Percentiles rank a stretch among this genome's conserved stretches.
Conservation (phyloP, 2,888 invertebrate genomes). For the Epinotia bilunana region DNA sequence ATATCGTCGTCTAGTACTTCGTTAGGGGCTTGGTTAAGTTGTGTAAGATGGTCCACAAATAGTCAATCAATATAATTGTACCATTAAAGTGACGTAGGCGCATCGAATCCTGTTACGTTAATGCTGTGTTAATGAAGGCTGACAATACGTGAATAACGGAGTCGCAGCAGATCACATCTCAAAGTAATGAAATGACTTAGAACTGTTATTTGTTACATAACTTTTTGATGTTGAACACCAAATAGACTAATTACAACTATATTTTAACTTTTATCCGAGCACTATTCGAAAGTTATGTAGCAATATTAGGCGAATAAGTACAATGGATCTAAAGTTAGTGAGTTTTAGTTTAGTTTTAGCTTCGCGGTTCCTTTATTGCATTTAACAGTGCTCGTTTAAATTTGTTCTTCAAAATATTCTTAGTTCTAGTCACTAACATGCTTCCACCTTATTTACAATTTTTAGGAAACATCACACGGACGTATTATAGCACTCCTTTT, state of each 20-base stretch:
- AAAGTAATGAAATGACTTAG: slow-evolving; percentile 6
- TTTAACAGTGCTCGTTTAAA: slow-evolving; percentile 59
- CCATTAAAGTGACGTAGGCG: too few species aligned
- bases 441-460: slow-evolving; percentile 64
- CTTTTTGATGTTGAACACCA: slow-evolving; percentile 39
- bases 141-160: slow-evolving; percentile 21
- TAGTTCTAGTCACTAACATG: slow-evolving; percentile 76
- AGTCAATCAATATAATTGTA: too few species aligned
- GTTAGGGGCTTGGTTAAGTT: too few species aligned
- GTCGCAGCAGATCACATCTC: slow-evolving; percentile 12
- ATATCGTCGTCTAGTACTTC: too few species aligned
- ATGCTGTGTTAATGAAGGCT: neutral
- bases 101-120: slow-evolving; percentile 1
- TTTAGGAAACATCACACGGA: slow-evolving; percentile 62
- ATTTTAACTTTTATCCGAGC: slow-evolving; percentile 2
- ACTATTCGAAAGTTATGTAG: slow-evolving; percentile 26
- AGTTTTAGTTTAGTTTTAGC: slow-evolving; percentile 56
- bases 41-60: too few species aligned
- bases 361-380: slow-evolving; percentile 68
- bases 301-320: slow-evolving; percentile 54
- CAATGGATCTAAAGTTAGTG: slow-evolving; percentile 65
- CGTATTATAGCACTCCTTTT: slow-evolving; percentile 44
- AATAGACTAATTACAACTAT: slow-evolving; percentile 23
- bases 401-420: slow-evolving; percentile 61
- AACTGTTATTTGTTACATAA: slow-evolving; percentile 36